Evolutionary conservation across 2,797 vertebrate species (phyloP).

Genomic region (Tragelaphus eurycerus): DNA sequence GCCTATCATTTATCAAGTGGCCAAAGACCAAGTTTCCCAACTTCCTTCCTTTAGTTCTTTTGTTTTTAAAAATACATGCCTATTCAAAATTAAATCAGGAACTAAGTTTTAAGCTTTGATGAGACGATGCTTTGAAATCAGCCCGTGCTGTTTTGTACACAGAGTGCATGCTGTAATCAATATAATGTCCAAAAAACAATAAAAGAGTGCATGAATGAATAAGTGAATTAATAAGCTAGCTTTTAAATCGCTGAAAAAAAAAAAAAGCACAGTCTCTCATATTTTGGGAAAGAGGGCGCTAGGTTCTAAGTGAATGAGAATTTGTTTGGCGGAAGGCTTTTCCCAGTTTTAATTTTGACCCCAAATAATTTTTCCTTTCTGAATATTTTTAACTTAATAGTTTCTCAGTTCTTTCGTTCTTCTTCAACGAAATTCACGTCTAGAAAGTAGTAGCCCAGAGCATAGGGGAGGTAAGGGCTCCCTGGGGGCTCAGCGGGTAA

Average conservation of each 20-base stretch:
- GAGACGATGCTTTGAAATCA: neutral
- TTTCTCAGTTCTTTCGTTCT: neutral
- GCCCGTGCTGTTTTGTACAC: neutral
- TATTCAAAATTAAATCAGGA: slow-evolving; percentile 40
- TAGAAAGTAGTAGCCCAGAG: neutral
- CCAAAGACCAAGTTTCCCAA: neutral
- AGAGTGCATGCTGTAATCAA: neutral
- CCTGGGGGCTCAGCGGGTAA: neutral
- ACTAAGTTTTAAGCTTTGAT: neutral
- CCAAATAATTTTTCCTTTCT: neutral
- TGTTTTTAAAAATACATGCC: neutral
- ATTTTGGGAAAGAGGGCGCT: neutral
- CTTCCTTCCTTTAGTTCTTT: neutral
- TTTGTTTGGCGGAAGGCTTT: neutral
- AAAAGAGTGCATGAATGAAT: neutral
- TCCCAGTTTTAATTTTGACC: slow-evolving; percentile 44
- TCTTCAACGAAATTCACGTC: neutral
- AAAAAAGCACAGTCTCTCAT: neutral
- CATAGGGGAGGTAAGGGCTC: neutral
- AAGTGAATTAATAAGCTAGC: neutral
- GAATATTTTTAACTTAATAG: neutral
- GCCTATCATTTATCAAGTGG: neutral
- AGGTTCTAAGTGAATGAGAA: neutral
- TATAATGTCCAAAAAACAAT: neutral
- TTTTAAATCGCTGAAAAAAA: neutral